Base-by-base conservation (phyloP, 2,888 invertebrate species). In the Terebella lapidaria region DNA sequence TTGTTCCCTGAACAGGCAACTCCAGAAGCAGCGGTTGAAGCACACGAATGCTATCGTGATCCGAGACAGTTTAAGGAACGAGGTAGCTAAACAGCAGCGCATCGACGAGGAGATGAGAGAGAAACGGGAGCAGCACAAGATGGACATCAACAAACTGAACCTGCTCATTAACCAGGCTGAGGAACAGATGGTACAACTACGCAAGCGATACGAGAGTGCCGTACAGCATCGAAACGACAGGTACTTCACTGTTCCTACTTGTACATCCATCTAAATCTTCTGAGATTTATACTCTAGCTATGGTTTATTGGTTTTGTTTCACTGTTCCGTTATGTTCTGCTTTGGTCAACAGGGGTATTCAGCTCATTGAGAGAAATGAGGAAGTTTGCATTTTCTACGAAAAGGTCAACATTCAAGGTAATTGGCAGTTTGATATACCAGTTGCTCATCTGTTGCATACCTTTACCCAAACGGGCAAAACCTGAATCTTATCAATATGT, bases 331-430 rank as follows among this genome's bases (percentile, higher is more conserved):
- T n/a, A 35, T 35, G 42, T 35, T 35, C 10, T 35, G n/a, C 10
- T n/a, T 35, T 35, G 66, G 22, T 56, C 67, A 68, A 46, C 72
- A 76, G 80, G 58, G 80, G 80, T 54, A 73, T 81, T 26, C 75
- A 79, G 59, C 68, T 81, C 20, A 78, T 81, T 61, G 77, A 81
- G 64, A 68, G 78, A 61, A 77, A 79, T 67, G 80, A 80, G 62
- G 80, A 81, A 72, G 78, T 80, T 3, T 79, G 78, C 66, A 74
- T 79, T 28, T 79, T 81, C 66, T 78, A 78, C 64, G 80, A 81
- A 66, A 79, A 78, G 68, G 74, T 77, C 26, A 80, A 80, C 61
- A 76, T 78, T 53, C 80, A 81, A 73, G 77, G 78, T 78, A 63
- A 63, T 61, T 35, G 35, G 10, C n/a, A n/a, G n/a, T n/a, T n/a